Evolutionary conservation across 2,888 invertebrate species (phyloP), one percentile per base, ranked within the genome.

Genomic region (Morpho achilles): DNA sequence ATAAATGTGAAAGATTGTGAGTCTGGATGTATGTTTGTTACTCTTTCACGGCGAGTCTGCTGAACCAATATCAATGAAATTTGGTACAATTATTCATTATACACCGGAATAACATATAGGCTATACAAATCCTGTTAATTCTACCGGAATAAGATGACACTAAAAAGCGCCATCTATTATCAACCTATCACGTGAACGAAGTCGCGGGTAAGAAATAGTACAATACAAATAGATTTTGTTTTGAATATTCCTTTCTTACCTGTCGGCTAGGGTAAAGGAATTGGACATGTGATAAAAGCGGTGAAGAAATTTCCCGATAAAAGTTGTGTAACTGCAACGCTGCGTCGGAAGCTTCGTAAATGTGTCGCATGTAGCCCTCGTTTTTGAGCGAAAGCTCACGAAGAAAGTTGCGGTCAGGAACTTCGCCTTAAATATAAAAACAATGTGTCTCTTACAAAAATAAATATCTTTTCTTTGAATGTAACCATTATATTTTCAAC

Each of bases 301-400:
- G 95, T 6, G 94, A 93, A 0, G 95, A 92, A 57, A 96, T 93
- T 78, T 94, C 93, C 46, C 87, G 87, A 83, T 94, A 94, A 82
- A 94, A 94, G 74, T 93, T 92, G 50, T 92, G 84, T 47, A 95
- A 82, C 76, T 95, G 95, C 45, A 93, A 77, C 62, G 92, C 91
- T 1, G 94, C 93, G 74, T 94, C 94, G 0, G 93, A 90, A n/a
- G 92, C 94, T 75, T 94, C 94, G 80, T 95, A 95, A 65, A 96
- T 95, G 32, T 93, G 93, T 2, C 94, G 84, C 69, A 93, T 92
- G 77, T 94, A 93, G 3, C 94, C 95, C 41, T 87, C 87, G 79
- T 94, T 95, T 61, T 92, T 91, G 16, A 93, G 81, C 0, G 95
- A 92, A 48, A 95, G 73, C 72, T 92, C 93, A 69, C 93, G 92